These are phyloP conservation scores for Lasioglossum villosulum DNA, from an alignment of 2,888 invertebrate species.

Conservation along the genomic window DNA sequence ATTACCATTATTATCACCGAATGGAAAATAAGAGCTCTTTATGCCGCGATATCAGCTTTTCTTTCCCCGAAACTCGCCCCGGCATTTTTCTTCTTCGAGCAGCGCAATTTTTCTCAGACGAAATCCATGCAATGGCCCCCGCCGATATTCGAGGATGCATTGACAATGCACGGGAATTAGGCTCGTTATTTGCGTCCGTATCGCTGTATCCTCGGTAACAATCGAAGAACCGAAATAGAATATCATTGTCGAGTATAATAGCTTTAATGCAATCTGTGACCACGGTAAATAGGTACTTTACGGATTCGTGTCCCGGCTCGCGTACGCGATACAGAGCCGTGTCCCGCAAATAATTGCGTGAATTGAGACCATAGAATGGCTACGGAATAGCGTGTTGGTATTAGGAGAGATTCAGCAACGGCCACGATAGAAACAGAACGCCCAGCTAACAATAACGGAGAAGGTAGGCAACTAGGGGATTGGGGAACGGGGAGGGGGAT, in stretches of 20 bases:
- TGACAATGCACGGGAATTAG: not conserved
- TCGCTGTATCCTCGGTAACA: not conserved
- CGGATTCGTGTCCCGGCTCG: conserved; percentile 39
- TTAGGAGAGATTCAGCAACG: conserved; percentile 60
- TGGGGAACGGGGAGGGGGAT: not conserved
- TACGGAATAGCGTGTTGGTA: conserved; percentile 47
- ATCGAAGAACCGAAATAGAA: conserved; percentile 17
- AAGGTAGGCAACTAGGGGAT: conserved; percentile 15
- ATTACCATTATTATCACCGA: not conserved
- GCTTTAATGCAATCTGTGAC: conserved; percentile 48
- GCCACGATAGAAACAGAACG: conserved; percentile 54
- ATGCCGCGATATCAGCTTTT: not conserved
- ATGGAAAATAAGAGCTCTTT: not conserved
- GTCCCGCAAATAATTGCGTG: conserved; percentile 66
- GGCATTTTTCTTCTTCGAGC: not conserved
- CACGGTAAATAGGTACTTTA: conserved; percentile 55
- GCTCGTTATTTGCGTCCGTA: conserved; percentile 20
- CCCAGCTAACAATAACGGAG: conserved; percentile 61
- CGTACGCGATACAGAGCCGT: conserved; percentile 44
- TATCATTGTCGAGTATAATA: conserved; percentile 22
- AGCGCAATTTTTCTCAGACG: not conserved
- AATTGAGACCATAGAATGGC: conserved; percentile 66
- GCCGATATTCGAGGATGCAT: not conserved
- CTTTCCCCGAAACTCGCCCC: not conserved
- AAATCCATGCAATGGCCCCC: not conserved